Percentiles rank a stretch among this genome's conserved stretches.
Evolutionary conservation across 2,113 vertebrate genomes (phyloP).

Genomic region (Arvicanthis niloticus): DNA sequence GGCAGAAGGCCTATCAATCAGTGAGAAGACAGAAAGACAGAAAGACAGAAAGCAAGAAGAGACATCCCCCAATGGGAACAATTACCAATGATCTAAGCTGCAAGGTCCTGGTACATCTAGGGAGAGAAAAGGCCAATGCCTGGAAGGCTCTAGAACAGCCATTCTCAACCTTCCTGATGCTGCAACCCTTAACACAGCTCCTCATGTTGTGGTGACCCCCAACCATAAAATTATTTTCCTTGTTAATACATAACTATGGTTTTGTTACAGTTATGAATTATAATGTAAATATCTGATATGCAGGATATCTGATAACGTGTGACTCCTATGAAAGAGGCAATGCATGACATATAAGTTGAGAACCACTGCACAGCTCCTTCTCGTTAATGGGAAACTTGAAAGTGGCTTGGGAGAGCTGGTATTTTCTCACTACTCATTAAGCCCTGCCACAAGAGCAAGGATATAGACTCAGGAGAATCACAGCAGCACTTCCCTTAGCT

Average conservation of each 20-base stretch:
- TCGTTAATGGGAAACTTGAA: not conserved
- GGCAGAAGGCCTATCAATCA: not conserved
- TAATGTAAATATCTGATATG: not conserved
- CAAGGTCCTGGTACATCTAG: not conserved
- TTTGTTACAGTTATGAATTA: not conserved
- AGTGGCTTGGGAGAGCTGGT: not conserved
- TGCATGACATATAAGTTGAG: not conserved
- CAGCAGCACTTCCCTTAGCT: not conserved
- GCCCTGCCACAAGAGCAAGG: not conserved
- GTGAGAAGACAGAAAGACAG: not conserved
- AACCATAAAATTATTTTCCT: not conserved
- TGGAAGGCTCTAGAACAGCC: rapidly evolving
- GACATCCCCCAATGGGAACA: too few relatives aligned
- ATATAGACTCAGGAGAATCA: not conserved
- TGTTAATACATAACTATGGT: not conserved
- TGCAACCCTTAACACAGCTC: not conserved
- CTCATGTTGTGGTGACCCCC: too few relatives aligned
- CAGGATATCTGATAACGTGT: not conserved
- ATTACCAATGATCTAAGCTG: not conserved
- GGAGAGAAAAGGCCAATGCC: not conserved
- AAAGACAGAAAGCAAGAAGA: not conserved
- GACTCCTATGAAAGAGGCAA: not conserved
- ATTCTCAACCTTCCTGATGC: not conserved
- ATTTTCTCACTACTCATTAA: not conserved
- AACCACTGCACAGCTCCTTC: not conserved